phyloP scores from a whole-genome alignment of 2,797 vertebrate species.

The Pseudochaenichthys georgianus region DNA sequence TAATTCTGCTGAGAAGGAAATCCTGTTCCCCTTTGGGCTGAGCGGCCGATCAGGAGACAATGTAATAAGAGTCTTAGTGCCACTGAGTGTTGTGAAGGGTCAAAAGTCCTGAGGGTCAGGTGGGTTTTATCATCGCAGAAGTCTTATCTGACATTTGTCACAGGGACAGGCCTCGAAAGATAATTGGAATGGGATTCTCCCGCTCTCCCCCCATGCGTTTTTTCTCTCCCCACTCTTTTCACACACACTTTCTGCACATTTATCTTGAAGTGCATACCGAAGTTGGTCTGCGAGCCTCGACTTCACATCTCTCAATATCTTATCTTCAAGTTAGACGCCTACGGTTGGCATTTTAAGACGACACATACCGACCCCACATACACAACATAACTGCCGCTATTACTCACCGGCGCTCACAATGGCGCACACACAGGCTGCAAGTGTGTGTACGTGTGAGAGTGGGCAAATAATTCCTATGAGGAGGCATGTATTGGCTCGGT shows the following conservation, averaged over 20 bases:
- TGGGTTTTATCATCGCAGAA: slow-evolving; percentile 66
- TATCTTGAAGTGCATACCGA: slow-evolving; percentile 55
- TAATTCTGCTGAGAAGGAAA: slow-evolving; percentile 43
- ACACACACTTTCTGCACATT: slow-evolving; percentile 50
- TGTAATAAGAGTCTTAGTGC: slow-evolving; percentile 56
- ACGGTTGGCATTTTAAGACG: slow-evolving; percentile 72
- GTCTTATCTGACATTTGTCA: slow-evolving; percentile 77
- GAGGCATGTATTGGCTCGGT: slow-evolving; percentile 7
- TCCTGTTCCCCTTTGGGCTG: slow-evolving; percentile 41
- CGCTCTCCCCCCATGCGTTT: slow-evolving; percentile 36
- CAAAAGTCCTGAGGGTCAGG: slow-evolving; percentile 67
- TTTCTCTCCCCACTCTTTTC: no score
- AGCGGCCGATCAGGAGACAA: slow-evolving; percentile 47
- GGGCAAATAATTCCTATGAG: slow-evolving; percentile 36
- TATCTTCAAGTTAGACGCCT: slow-evolving; percentile 68
- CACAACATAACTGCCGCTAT: slow-evolving; percentile 58
- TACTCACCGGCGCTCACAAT: slow-evolving; percentile 70
- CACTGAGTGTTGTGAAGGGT: slow-evolving; percentile 53
- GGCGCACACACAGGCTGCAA: slow-evolving; percentile 67
- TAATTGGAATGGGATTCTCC: slow-evolving; percentile 71
- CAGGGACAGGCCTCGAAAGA: slow-evolving; percentile 52
- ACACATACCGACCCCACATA: slow-evolving; percentile 52
- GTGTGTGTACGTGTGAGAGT: slow-evolving; percentile 45
- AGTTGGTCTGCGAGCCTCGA: slow-evolving; percentile 58
- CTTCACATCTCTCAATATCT: slow-evolving; percentile 71